These are phyloP conservation scores for Uria lomvia DNA, from an alignment of 2,113 vertebrate species.

Conservation along the genomic window DNA sequence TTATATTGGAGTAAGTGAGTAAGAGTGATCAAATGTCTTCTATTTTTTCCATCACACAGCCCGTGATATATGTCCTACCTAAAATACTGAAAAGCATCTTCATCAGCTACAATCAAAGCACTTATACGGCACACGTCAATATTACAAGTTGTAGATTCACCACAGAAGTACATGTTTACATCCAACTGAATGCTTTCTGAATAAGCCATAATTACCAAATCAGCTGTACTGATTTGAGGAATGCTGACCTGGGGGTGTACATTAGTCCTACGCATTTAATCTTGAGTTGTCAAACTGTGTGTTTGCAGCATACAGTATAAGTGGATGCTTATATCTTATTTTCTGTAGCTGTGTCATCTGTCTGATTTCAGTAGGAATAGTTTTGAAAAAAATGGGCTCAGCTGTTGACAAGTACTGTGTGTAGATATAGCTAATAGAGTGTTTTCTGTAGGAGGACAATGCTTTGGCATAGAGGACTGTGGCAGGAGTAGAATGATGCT, in stretches of 20 bases:
- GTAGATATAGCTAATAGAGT: background rate
- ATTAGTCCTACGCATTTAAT: background rate
- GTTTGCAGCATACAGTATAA: background rate
- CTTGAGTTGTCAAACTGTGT: background rate
- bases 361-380: background rate
- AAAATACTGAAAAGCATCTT: background rate
- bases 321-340: background rate
- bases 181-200: background rate
- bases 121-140: background rate
- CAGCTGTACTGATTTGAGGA: background rate
- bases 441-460: background rate
- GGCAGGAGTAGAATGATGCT: background rate
- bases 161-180: background rate
- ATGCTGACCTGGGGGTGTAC: background rate
- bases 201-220: background rate
- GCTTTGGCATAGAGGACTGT: background rate
- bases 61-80: background rate
- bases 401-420: background rate
- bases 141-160: background rate
- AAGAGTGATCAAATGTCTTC: background rate
- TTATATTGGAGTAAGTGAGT: background rate
- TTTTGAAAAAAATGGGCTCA: background rate
- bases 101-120: background rate
- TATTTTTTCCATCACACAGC: background rate
- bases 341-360: background rate